Evolutionary conservation across 2,797 vertebrate species (phyloP).

Genomic region (Anabacerthia variegaticeps): DNA sequence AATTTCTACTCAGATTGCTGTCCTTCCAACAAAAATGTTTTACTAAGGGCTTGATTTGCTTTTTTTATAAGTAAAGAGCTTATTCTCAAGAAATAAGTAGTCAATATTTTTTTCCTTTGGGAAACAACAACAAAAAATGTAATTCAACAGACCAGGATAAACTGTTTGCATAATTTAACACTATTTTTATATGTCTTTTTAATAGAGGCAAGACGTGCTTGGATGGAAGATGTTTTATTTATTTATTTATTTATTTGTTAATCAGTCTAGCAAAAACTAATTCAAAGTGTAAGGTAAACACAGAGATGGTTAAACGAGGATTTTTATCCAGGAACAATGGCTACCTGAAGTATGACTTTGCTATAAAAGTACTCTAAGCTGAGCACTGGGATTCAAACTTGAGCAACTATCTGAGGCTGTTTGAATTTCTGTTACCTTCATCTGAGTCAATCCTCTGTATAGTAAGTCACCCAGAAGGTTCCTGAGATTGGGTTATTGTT

Average conservation of each 20-base stretch:
- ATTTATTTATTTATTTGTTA: background rate
- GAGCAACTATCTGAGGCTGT: background rate
- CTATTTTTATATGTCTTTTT: background rate
- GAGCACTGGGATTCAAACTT: background rate
- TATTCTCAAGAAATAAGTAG: conserved; percentile 1
- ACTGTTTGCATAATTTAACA: background rate
- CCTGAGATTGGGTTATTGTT: background rate
- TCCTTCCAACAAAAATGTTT: conserved; percentile 63
- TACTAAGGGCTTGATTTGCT: background rate
- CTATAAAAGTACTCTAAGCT: background rate
- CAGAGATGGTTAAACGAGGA: background rate
- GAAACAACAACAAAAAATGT: background rate
- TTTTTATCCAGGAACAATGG: background rate
- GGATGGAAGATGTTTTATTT: background rate
- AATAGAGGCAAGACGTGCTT: background rate
- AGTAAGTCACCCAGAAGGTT: background rate
- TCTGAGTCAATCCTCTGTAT: background rate
- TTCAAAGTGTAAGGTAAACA: background rate
- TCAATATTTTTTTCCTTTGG: background rate
- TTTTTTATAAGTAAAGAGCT: background rate
- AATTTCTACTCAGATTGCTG: conserved; percentile 11
- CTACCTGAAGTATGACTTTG: background rate
- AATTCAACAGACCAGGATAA: background rate
- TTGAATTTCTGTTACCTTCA: background rate
- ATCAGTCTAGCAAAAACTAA: background rate